These are phyloP conservation scores for Lissocephala sabroskyi DNA, from an alignment of 2,888 invertebrate genomes.

Conservation along the genomic window DNA sequence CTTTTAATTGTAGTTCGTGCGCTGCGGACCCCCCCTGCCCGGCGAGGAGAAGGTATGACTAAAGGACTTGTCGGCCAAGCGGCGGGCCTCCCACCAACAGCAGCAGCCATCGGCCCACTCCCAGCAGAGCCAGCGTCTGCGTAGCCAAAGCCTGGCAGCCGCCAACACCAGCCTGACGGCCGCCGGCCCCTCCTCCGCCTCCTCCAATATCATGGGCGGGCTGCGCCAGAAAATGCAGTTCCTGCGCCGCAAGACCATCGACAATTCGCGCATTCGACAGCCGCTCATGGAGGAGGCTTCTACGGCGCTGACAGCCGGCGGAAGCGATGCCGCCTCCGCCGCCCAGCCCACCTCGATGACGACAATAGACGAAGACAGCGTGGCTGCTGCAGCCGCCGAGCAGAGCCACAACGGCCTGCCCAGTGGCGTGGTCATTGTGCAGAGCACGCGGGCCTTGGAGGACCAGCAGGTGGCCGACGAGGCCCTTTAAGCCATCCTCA, in stretches of 20 bases:
- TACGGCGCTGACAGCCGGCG: slow-evolving; percentile 24
- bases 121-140: slow-evolving; percentile 27
- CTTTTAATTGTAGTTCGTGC: slow-evolving; percentile 81
- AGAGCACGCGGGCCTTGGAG: slow-evolving; percentile 45
- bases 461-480: slow-evolving; percentile 65
- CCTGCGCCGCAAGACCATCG: slow-evolving; percentile 65
- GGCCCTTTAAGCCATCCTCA: slow-evolving; percentile 49
- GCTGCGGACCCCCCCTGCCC: slow-evolving; percentile 79
- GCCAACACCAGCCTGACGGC: neutral
- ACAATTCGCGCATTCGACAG: slow-evolving; percentile 66
- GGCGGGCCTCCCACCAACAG: slow-evolving; percentile 60
- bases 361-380: slow-evolving; percentile 40
- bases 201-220: slow-evolving; percentile 41
- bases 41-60: slow-evolving; percentile 90
- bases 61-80: slow-evolving; percentile 72
- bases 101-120: slow-evolving; percentile 19
- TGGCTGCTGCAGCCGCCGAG: slow-evolving; percentile 8
- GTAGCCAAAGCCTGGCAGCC: slow-evolving; percentile 39
- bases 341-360: slow-evolving; percentile 32
- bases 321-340: slow-evolving; percentile 8
- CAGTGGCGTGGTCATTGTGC: slow-evolving; percentile 44
- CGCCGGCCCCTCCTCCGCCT: slow-evolving; percentile 10
- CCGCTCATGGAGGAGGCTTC: slow-evolving; percentile 67
- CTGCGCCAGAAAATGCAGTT: slow-evolving; percentile 59
- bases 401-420: slow-evolving; percentile 16